phyloP scores from a whole-genome alignment of 2,888 invertebrate genomes.

The Litoditis marina region DNA sequence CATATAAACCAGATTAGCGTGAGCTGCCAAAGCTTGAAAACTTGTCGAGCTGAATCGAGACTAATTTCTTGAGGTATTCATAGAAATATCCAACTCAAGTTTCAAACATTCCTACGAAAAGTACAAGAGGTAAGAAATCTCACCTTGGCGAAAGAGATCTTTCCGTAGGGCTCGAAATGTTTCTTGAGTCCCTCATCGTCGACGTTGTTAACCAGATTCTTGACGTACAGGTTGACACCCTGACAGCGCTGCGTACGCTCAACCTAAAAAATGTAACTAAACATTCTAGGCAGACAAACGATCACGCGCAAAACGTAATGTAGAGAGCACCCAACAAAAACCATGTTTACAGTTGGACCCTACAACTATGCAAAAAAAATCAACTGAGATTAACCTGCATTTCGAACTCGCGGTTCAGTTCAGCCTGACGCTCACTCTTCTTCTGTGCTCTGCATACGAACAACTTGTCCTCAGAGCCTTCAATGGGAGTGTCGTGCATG shows the following conservation, averaged over 20 bases:
- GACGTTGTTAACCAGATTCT: conserved; percentile 95
- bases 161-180: conserved; percentile 91
- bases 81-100: too few relatives aligned
- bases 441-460: conserved; percentile 98
- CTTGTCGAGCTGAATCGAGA: too few relatives aligned
- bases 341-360: too few relatives aligned
- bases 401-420: conserved; percentile 92
- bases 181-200: conserved; percentile 92
- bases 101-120: too few relatives aligned
- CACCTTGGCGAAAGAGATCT: conserved; percentile 95
- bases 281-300: too few relatives aligned
- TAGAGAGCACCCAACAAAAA: too few relatives aligned
- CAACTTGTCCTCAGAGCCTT: conserved; percentile 64
- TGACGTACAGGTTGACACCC: conserved; percentile 97
- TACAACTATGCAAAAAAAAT: conserved; percentile 63
- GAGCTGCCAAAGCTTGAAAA: too few relatives aligned
- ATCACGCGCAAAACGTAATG: too few relatives aligned
- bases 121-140: conserved; percentile 72
- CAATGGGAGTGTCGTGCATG: conserved; percentile 75
- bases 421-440: conserved; percentile 96
- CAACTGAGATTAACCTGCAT: too few relatives aligned
- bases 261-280: conserved; percentile 16
- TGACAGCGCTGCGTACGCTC: conserved; percentile 64
- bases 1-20: too few relatives aligned
- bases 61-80: too few relatives aligned